Conservation (phyloP, 2,888 invertebrate species). For the Ormyrus nitidulus region DNA sequence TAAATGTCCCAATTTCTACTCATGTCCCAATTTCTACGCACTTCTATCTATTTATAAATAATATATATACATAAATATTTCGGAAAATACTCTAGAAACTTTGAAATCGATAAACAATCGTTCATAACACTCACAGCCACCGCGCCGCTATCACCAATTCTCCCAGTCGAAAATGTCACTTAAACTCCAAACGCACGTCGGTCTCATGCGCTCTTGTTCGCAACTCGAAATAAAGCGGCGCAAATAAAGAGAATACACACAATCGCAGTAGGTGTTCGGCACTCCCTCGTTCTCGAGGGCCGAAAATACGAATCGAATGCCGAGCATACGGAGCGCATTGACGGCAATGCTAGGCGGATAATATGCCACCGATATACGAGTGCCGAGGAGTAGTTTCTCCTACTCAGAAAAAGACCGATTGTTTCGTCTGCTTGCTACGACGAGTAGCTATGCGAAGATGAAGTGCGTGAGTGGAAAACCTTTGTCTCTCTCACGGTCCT, state of each 20-base stretch:
- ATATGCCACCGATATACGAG: slow-evolving; percentile 21
- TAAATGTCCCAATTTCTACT: too few species aligned
- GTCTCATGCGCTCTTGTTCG: too few species aligned
- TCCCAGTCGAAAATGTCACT: too few species aligned
- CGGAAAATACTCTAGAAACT: not conserved
- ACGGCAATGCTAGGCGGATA: not conserved
- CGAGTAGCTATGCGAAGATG: not conserved
- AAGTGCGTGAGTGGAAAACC: too few species aligned
- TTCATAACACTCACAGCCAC: too few species aligned
- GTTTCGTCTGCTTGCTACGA: slow-evolving; percentile 23
- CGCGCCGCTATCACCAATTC: too few species aligned
- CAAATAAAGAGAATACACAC: slow-evolving; percentile 2
- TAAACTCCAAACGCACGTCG: too few species aligned
- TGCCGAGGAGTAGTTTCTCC: slow-evolving; percentile 22
- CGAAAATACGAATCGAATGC: slow-evolving; percentile 10
- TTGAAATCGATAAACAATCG: not conserved
- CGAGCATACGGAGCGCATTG: too few species aligned
- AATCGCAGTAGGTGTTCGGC: slow-evolving; percentile 20
- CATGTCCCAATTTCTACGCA: too few species aligned
- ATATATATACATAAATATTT: too few species aligned
- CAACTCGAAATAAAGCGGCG: not conserved
- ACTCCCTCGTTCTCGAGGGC: not conserved
- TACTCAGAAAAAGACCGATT: slow-evolving; percentile 33
- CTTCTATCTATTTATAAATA: too few species aligned
- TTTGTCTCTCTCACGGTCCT: too few species aligned